A percentile compares a stretch with the other conserved stretches of the same genome.
Conservation (phyloP, 30 jellyfish, hydroid and myxozoan genomes). For the Sanderia malayensis region DNA sequence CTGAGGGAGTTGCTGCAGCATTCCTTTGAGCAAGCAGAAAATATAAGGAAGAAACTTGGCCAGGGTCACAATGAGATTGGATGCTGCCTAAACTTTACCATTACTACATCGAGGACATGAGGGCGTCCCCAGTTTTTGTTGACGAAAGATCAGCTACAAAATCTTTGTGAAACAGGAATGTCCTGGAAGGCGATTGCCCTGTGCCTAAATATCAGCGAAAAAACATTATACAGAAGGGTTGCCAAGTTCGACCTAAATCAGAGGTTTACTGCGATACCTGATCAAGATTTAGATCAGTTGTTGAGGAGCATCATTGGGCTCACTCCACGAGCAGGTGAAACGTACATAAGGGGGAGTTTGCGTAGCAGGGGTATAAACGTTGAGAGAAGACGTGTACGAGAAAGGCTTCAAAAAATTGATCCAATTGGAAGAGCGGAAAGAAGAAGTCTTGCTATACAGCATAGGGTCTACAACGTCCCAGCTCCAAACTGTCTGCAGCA, state of each 20-base stretch:
- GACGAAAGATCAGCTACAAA: no score
- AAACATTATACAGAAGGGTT: slow-evolving; percentile 7
- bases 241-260: slow-evolving; percentile 3
- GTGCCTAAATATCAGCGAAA: slow-evolving; percentile 1
- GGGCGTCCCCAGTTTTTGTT: no score
- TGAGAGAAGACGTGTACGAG: background rate
- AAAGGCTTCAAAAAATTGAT: slow-evolving; percentile 1
- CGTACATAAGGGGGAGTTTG: background rate
- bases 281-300: background rate
- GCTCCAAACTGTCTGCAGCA: background rate
- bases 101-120: no score
- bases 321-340: slow-evolving; percentile 20
- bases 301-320: background rate
- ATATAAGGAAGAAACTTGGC: no score
- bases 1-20: no score
- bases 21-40: slow-evolving; percentile 3
- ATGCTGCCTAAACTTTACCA: no score
- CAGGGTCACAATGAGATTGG: no score
- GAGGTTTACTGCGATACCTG: slow-evolving; percentile 5
- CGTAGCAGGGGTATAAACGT: slow-evolving; percentile 3
- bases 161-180: slow-evolving; percentile 17
- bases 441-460: background rate
- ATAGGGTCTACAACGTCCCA: background rate
- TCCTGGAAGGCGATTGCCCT: slow-evolving; percentile 7
- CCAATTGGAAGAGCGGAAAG: slow-evolving; percentile 1